Percentiles rank a stretch among this genome's conserved stretches.
Conservation (phyloP, 2,113 vertebrate genomes). For the Corvus cornix region DNA sequence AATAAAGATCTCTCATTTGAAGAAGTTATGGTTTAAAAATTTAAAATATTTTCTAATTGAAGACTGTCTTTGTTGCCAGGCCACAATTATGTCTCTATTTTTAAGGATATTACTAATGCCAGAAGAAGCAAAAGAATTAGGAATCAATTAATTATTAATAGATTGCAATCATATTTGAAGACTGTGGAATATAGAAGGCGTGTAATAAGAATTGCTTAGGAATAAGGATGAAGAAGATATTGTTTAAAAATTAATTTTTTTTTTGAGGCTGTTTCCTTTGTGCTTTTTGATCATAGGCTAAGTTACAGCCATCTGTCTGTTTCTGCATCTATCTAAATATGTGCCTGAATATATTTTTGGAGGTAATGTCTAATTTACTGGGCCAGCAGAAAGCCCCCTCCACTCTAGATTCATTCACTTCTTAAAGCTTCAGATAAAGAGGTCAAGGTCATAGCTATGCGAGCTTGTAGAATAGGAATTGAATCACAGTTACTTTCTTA, state of each 20-base stretch:
- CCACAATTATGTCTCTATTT: background rate
- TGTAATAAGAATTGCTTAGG: background rate
- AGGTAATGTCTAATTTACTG: conserved; percentile 27
- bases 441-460: conserved; percentile 51
- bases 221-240: background rate
- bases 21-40: background rate
- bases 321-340: conserved; percentile 15
- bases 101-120: background rate
- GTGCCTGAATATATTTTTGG: background rate
- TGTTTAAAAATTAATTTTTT: background rate
- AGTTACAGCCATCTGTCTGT: conserved; percentile 8
- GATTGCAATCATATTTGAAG: background rate
- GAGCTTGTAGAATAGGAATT: conserved; percentile 40
- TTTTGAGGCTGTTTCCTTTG: background rate
- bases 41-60: background rate
- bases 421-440: conserved; percentile 46
- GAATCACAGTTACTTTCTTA: conserved; percentile 54
- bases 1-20: background rate
- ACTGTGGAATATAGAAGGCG: background rate
- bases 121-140: conserved; percentile 10
- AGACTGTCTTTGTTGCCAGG: background rate
- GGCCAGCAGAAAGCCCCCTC: background rate
- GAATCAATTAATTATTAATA: conserved; percentile 48
- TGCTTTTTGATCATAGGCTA: conserved; percentile 28
- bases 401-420: conserved; percentile 36